Conservation (phyloP, 2,888 invertebrate species). For the Tachina fera region DNA sequence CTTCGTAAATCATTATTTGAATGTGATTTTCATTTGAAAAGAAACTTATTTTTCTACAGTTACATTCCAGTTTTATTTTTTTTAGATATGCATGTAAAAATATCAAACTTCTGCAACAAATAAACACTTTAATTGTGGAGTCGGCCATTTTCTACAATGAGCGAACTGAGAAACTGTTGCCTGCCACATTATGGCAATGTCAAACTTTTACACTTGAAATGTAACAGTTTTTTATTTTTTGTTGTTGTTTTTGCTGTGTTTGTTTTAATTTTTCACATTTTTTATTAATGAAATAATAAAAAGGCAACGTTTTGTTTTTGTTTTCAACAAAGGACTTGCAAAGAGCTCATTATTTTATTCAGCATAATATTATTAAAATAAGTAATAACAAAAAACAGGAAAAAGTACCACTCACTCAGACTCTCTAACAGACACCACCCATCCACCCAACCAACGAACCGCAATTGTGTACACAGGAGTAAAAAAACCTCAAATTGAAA, state of each 20-base stretch:
- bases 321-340: conserved; percentile 66
- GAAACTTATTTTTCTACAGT: background rate
- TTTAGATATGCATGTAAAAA: background rate
- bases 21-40: background rate
- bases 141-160: conserved; percentile 62
- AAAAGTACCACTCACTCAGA: conserved; percentile 51
- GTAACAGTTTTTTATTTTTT: conserved; percentile 39
- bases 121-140: conserved; percentile 41
- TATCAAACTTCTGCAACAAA: conserved; percentile 1
- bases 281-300: conserved; percentile 50
- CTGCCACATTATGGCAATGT: conserved; percentile 75
- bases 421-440: conserved; percentile 18
- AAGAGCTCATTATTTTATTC: conserved; percentile 70
- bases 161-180: conserved; percentile 61
- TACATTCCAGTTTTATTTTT: background rate
- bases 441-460: conserved; percentile 27
- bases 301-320: conserved; percentile 43
- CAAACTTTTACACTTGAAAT: conserved; percentile 81
- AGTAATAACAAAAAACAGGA: conserved; percentile 50
- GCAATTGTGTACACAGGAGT: conserved; percentile 20
- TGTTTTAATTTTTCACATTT: conserved; percentile 58
- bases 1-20: background rate
- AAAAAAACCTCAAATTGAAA: conserved; percentile 65
- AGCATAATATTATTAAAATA: conserved; percentile 65
- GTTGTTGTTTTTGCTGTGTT: conserved; percentile 28